Percentiles rank a stretch among this genome's conserved stretches.
Evolutionary conservation across 92 coral and sea anemone species (phyloP).

Genomic region (Anthopleura xanthogrammica): DNA sequence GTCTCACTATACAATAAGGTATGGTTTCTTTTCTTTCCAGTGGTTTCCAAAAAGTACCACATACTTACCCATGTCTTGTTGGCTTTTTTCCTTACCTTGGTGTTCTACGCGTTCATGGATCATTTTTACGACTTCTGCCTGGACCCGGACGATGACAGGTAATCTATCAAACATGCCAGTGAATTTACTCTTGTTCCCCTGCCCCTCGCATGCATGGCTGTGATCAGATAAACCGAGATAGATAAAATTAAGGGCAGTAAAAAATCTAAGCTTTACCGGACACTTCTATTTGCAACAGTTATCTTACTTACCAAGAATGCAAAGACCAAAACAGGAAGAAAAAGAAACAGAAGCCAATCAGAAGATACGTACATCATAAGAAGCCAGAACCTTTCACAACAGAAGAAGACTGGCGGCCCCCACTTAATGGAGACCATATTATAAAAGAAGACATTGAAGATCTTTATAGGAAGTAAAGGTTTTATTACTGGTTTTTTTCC

Average conservation of each 20-base stretch:
- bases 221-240: too few species aligned
- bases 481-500: background rate
- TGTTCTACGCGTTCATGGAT: constrained; percentile 15
- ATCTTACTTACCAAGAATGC: background rate
- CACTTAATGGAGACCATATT: background rate
- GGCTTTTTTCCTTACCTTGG: constrained; percentile 16
- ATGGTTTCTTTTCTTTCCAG: background rate
- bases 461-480: background rate
- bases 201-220: too few species aligned
- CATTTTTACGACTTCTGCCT: constrained; percentile 25
- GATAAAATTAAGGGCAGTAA: too few species aligned
- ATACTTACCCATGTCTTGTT: background rate
- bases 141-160: constrained; percentile 20
- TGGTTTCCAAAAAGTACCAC: constrained; percentile 3
- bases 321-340: background rate
- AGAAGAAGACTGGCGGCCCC: background rate
- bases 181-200: too few species aligned
- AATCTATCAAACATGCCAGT: background rate
- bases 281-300: background rate
- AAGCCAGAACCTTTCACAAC: background rate
- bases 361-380: background rate
- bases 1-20: background rate
- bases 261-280: too few species aligned
- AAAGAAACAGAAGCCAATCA: background rate
- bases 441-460: background rate